Conservation (phyloP, 1,140 invertebrate genomes). For the Thrips palmi region DNA sequence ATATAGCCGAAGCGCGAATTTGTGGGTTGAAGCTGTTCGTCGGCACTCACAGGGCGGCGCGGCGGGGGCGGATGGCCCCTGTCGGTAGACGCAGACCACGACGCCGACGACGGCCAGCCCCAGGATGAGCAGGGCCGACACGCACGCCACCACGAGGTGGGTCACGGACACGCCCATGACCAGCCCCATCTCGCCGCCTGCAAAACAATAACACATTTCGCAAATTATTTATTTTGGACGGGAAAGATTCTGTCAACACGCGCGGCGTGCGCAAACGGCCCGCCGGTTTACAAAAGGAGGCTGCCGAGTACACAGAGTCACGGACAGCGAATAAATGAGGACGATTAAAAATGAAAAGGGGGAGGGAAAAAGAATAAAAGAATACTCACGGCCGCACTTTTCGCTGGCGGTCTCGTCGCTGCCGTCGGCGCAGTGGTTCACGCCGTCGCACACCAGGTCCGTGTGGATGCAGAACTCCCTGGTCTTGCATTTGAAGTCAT, state of each 20-base stretch:
- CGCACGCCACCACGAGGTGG: constrained; percentile 51
- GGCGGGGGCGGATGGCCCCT: constrained; percentile 31
- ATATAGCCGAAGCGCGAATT: too few relatives aligned
- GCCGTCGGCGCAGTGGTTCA: constrained; percentile 83
- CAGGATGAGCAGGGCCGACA: constrained; percentile 42
- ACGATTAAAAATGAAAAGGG: too few relatives aligned
- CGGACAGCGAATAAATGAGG: constrained; percentile 7
- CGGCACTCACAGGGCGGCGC: constrained; percentile 29
- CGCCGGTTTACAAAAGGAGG: constrained; percentile 6
- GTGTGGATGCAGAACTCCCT: constrained; percentile 77
- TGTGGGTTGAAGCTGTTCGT: constrained; percentile 14
- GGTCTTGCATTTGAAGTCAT: constrained; percentile 68
- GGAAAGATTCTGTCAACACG: constrained; percentile 4
- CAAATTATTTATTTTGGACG: not conserved
- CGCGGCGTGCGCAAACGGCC: not conserved
- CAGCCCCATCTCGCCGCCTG: constrained; percentile 50
- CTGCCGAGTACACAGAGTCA: constrained; percentile 6
- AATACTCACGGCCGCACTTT: constrained; percentile 58
- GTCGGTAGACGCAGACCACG: constrained; percentile 53
- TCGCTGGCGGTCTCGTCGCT: constrained; percentile 69
- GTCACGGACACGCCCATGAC: constrained; percentile 54
- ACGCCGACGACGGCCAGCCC: constrained; percentile 43
- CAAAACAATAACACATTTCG: constrained; percentile 17
- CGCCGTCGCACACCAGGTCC: constrained; percentile 71
- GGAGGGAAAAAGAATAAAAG: not conserved